These are phyloP conservation scores for Cherax quadricarinatus DNA, from an alignment of 1,140 invertebrate species.

Conservation along the genomic window DNA sequence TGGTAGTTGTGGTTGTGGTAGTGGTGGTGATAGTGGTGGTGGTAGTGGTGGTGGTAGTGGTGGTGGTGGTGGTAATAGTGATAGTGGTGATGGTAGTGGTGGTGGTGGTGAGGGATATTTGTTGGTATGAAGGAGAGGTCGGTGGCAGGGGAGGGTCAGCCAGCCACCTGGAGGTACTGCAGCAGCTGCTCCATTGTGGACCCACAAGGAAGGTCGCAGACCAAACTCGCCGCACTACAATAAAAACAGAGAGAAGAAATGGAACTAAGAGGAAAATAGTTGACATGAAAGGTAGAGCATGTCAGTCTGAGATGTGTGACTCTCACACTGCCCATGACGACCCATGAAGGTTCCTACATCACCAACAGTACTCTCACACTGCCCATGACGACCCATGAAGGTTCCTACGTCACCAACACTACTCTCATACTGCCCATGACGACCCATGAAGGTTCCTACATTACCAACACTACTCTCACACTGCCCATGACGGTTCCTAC, in stretches of 20 bases:
- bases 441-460: not conserved
- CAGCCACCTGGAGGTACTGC: slow-evolving; percentile 10
- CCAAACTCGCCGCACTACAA: slow-evolving; percentile 37
- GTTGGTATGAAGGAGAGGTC: no score
- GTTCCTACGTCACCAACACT: not conserved
- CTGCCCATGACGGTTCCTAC: not conserved
- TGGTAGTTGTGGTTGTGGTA: no score
- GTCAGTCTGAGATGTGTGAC: not conserved
- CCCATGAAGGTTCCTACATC: not conserved
- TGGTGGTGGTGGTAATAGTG: no score
- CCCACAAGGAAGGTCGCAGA: slow-evolving; percentile 29
- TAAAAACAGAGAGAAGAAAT: slow-evolving; percentile 41
- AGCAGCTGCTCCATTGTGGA: slow-evolving; percentile 34
- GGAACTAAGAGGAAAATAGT: slow-evolving; percentile 29
- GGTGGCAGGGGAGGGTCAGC: no score
- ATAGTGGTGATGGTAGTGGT: no score
- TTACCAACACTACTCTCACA: not conserved
- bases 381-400: not conserved
- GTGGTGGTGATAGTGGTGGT: no score
- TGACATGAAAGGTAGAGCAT: slow-evolving; percentile 8
- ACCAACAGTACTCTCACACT: not conserved
- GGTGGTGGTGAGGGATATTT: no score
- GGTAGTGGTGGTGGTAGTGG: no score
- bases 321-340: not conserved
- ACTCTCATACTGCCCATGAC: not conserved